These are phyloP conservation scores for Hypsibius dujardini DNA, from an alignment of 1,140 invertebrate species.

Conservation along the genomic window DNA sequence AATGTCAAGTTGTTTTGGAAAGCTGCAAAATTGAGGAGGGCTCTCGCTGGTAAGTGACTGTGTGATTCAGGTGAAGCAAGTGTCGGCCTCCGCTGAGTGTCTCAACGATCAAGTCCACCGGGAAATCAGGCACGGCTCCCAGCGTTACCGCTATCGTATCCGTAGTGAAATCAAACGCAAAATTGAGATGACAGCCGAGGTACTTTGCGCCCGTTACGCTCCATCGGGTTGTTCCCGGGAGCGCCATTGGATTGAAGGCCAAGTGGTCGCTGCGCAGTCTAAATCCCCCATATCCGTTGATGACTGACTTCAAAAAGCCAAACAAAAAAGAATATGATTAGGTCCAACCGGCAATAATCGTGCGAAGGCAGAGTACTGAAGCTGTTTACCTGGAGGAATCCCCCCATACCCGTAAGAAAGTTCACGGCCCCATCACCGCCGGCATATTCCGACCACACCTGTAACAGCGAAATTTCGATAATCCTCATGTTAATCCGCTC, in stretches of 20 bases:
- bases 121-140: too few relatives aligned
- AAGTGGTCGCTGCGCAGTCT: conserved; percentile 29
- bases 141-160: too few relatives aligned
- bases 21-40: too few relatives aligned
- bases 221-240: conserved; percentile 26
- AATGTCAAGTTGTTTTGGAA: too few relatives aligned
- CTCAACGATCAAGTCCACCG: too few relatives aligned
- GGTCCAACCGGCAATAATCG: neutral
- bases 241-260: conserved; percentile 28
- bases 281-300: conserved; percentile 36
- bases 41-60: too few relatives aligned
- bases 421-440: neutral
- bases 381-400: conserved; percentile 33
- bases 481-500: neutral
- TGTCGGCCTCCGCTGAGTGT: too few relatives aligned
- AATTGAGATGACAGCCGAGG: neutral
- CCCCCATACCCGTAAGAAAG: conserved; percentile 22
- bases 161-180: neutral
- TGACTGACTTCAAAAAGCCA: conserved; percentile 35
- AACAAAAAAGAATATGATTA: neutral
- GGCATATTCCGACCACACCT: neutral
- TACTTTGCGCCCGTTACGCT: conserved; percentile 26
- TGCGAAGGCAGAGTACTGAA: neutral
- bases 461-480: neutral
- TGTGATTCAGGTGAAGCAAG: too few relatives aligned